Evolutionary conservation across 30 jellyfish, hydroid and myxozoan genomes (phyloP).

Genomic region (Aurelia aurita): DNA sequence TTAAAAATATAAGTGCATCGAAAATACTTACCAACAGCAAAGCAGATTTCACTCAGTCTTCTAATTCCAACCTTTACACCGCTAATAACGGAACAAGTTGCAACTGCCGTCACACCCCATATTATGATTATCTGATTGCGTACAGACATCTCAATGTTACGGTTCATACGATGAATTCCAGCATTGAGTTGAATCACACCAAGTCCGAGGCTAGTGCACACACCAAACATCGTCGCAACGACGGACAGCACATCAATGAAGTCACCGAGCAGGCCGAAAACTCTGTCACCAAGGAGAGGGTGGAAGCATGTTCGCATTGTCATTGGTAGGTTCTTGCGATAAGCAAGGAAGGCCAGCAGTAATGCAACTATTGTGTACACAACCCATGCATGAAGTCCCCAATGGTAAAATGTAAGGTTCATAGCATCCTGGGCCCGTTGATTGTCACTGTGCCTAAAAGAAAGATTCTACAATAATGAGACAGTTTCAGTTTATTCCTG

Average conservation of each 20-base stretch:
- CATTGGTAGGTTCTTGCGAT: constrained; percentile 93
- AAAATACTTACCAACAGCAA: constrained; percentile 83
- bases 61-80: constrained; percentile 91
- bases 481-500: not conserved
- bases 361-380: constrained; percentile 86
- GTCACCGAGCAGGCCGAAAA: constrained; percentile 90
- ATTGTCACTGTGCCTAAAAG: constrained; percentile 73
- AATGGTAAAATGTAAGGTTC: constrained; percentile 85
- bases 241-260: constrained; percentile 82
- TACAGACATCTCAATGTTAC: constrained; percentile 56
- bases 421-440: constrained; percentile 93
- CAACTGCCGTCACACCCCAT: constrained; percentile 94
- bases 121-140: constrained; percentile 78
- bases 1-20: too few relatives aligned
- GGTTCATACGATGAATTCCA: constrained; percentile 81
- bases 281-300: constrained; percentile 89
- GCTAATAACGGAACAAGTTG: constrained; percentile 91
- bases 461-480: not conserved
- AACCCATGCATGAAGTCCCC: constrained; percentile 98
- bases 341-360: constrained; percentile 78
- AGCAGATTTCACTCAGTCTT: constrained; percentile 85
- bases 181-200: constrained; percentile 92
- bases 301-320: constrained; percentile 96
- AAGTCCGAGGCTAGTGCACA: constrained; percentile 95
- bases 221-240: constrained; percentile 97